phyloP scores from a whole-genome alignment of 1,140 invertebrate species.

The Bicyclus anynana region DNA sequence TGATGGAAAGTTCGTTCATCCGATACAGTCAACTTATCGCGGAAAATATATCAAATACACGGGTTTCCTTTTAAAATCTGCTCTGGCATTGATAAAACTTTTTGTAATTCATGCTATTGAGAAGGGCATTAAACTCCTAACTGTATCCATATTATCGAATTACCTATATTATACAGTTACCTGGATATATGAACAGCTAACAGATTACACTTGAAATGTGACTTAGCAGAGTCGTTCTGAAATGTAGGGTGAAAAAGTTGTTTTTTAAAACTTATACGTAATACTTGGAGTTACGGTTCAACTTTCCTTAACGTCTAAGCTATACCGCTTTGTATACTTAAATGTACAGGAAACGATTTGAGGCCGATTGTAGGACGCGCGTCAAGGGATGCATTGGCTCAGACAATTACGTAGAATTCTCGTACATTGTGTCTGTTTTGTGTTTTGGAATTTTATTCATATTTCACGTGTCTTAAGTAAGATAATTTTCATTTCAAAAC shows the following conservation, averaged over 20 bases:
- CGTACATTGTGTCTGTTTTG: not conserved
- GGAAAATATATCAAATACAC: too few species aligned
- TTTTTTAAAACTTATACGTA: not conserved
- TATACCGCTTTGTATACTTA: not conserved
- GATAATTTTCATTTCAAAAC: too few species aligned
- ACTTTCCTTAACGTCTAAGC: not conserved
- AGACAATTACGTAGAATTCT: not conserved
- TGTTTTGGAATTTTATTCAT: too few species aligned
- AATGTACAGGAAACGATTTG: conserved; percentile 3
- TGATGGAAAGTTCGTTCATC: too few species aligned
- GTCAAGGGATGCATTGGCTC: not conserved
- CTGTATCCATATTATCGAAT: too few species aligned
- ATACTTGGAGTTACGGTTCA: not conserved
- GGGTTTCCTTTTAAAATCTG: too few species aligned
- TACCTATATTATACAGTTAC: not conserved
- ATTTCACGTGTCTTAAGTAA: too few species aligned
- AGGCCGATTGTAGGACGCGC: conserved; percentile 7
- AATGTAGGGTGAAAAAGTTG: not conserved
- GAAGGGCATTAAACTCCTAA: too few species aligned
- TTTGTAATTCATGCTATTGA: too few species aligned
- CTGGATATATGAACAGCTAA: conserved; percentile 2
- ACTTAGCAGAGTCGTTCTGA: not conserved
- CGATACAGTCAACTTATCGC: too few species aligned
- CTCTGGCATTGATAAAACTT: too few species aligned
- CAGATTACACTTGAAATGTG: not conserved